Conservation (phyloP, 2,797 vertebrate genomes). For the Mormyrops attenuatus region DNA sequence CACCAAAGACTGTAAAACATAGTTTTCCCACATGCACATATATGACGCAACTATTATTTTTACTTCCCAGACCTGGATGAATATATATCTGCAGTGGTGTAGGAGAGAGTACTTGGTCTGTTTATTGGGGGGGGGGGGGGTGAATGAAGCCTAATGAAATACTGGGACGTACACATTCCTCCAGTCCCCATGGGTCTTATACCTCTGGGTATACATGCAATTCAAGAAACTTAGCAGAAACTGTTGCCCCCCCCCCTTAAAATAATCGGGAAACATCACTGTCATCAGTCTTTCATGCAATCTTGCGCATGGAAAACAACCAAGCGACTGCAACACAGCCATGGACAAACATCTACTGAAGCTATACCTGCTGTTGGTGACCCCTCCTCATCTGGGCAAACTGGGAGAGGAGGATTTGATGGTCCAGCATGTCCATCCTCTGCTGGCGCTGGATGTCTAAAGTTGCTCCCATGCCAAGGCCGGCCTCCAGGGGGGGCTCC, state of each 20-base stretch:
- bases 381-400: constrained; percentile 77
- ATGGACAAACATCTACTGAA: neutral
- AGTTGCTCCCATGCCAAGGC: constrained; percentile 91
- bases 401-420: constrained; percentile 84
- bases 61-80: neutral
- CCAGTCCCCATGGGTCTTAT: neutral
- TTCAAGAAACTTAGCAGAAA: neutral
- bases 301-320: neutral
- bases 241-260: neutral
- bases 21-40: neutral
- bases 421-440: constrained; percentile 85
- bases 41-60: neutral
- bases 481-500: constrained; percentile 72
- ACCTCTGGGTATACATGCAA: neutral
- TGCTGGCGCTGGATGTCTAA: constrained; percentile 95
- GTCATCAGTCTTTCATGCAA: neutral
- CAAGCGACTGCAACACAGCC: too few relatives aligned
- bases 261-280: neutral
- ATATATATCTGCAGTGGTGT: neutral
- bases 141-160: neutral
- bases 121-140: neutral
- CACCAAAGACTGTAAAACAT: neutral
- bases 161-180: neutral
- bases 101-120: too few relatives aligned
- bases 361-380: constrained; percentile 59